A percentile compares a stretch with the other conserved stretches of the same genome.
Evolutionary conservation across 2,888 invertebrate genomes (phyloP).

Genomic region (Andrena hattorfiana): DNA sequence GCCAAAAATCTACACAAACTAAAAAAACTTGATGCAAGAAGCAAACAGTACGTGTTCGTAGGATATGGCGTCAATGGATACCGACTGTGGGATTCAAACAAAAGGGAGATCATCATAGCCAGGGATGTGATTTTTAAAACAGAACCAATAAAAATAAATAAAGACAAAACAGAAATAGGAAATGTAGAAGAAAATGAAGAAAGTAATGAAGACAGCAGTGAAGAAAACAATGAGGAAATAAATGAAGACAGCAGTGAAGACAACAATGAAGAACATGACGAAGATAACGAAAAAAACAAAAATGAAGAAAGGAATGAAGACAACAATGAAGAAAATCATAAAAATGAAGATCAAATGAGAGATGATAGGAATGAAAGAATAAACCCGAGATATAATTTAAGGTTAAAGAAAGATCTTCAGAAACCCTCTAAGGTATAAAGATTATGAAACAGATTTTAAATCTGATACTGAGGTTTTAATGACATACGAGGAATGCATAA

Average conservation of each 20-base stretch:
- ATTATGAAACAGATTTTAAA: not conserved
- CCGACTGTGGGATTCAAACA: not conserved
- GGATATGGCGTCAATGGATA: not conserved
- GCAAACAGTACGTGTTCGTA: not conserved
- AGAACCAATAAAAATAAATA: not conserved
- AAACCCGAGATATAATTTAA: not conserved
- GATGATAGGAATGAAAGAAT: not conserved
- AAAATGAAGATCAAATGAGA: not conserved
- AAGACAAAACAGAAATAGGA: not conserved
- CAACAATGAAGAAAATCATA: too few species aligned
- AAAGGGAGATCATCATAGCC: not conserved
- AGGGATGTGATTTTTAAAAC: not conserved
- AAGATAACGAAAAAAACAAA: not conserved
- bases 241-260: not conserved
- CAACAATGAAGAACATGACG: not conserved
- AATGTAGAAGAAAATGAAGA: not conserved
- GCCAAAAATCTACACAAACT: not conserved
- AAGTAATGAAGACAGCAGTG: not conserved
- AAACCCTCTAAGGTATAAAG: not conserved
- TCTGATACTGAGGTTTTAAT: not conserved
- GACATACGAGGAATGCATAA: not conserved
- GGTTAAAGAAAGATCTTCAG: not conserved
- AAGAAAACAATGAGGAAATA: not conserved
- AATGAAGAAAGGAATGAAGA: not conserved
- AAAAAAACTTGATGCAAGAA: not conserved